phyloP scores from a whole-genome alignment of 2,797 vertebrate genomes.

The Aeoliscus strigatus region DNA sequence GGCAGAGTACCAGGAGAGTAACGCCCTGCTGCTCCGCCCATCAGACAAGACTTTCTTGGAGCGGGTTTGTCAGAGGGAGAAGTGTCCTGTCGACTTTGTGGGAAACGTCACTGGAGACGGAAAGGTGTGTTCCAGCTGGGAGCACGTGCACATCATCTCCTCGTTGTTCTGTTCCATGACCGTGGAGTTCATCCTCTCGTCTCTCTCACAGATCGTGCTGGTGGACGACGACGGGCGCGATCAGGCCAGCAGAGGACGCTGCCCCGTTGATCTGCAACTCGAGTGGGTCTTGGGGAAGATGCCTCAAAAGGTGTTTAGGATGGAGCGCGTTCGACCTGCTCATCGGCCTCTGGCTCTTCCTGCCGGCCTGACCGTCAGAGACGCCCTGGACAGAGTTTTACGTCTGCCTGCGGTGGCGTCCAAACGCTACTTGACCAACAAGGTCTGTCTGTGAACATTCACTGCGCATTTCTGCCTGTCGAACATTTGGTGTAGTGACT shows the following conservation, averaged over 20 bases:
- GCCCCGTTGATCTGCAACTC: conserved; percentile 86
- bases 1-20: conserved; percentile 93
- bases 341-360: conserved; percentile 76
- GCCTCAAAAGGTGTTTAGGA: conserved; percentile 87
- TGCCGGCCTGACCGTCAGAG: conserved; percentile 62
- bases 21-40: conserved; percentile 81
- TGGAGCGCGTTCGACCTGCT: conserved; percentile 52
- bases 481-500: background rate
- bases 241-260: conserved; percentile 28
- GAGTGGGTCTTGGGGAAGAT: conserved; percentile 94
- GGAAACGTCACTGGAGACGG: conserved; percentile 84
- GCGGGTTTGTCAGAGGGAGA: conserved; percentile 80
- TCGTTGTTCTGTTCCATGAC: background rate
- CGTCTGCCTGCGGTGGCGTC: conserved; percentile 85
- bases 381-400: conserved; percentile 83
- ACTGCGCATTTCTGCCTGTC: background rate
- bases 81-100: conserved; percentile 86
- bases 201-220: conserved; percentile 79
- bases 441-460: conserved; percentile 67
- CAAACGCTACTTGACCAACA: conserved; percentile 93
- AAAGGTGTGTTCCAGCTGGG: conserved; percentile 65
- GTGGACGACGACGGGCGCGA: conserved; percentile 75
- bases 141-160: background rate
- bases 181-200: background rate
- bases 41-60: conserved; percentile 70